Base-by-base conservation (phyloP, 1,140 invertebrate species). In the Pantala flavescens region DNA sequence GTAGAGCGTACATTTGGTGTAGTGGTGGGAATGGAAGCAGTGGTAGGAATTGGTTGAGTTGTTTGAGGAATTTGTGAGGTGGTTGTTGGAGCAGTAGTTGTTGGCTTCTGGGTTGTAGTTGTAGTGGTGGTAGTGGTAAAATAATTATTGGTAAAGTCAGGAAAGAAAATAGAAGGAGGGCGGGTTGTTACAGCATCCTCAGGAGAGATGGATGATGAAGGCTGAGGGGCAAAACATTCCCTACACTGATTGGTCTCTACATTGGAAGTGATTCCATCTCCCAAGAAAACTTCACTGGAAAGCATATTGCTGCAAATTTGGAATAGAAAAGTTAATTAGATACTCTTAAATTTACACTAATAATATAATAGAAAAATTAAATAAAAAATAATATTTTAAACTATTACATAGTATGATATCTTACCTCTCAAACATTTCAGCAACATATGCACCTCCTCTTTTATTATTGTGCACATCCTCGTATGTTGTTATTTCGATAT, bases 351-450 rank as follows among this genome's bases (percentile, higher is more conserved):
- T n/a, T n/a, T n/a, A n/a, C n/a, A n/a, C n/a, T n/a, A n/a, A n/a
- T n/a, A n/a, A n/a, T n/a, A n/a, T n/a, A n/a, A n/a, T n/a, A n/a
- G n/a, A n/a, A n/a, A n/a, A n/a, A n/a, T n/a, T n/a, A n/a, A n/a
- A n/a, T n/a, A n/a, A n/a, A n/a, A n/a, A n/a, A n/a, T n/a, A 36
- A 36, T 9, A 36, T 9, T 9, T 9, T 5, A 36, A 36, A 2
- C 9, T 36, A 36, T 36, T 36, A 36, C 28, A 5, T 36, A 36
- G 2, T 36, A 9, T 9, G 9, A 36, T 36, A 36, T 10, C 63
- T 74, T 80, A 89, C 87, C 87, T 87, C 43, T 91, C 89, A 77
- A 94, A 90, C 80, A 91, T 88, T 82, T 95, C 93, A 0, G 92
- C 93, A 19, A 94, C 83, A 81, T 95, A 95, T 21, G 91, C 91